phyloP scores from a whole-genome alignment of 2,113 vertebrate genomes.

The Zootoca vivipara region DNA sequence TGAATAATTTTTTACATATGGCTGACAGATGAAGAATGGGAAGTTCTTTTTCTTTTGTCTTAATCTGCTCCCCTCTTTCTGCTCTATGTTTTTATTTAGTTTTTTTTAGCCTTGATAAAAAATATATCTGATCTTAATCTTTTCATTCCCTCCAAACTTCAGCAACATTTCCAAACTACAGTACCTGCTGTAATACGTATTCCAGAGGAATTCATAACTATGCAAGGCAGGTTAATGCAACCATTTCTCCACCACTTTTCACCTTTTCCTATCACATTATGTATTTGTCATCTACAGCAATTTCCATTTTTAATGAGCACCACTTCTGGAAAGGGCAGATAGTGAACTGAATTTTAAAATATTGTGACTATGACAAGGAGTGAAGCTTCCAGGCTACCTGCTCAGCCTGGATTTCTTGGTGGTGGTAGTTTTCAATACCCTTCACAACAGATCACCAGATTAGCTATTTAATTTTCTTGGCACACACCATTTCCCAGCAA shows the following conservation, averaged over 20 bases:
- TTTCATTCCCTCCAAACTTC: too few relatives aligned
- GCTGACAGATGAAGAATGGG: too few relatives aligned
- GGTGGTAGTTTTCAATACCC: not conserved
- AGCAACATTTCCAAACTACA: not conserved
- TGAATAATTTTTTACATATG: too few relatives aligned
- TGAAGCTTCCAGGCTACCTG: not conserved
- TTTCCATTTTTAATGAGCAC: not conserved
- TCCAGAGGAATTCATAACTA: not conserved
- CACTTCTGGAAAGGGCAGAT: not conserved
- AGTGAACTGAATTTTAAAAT: not conserved
- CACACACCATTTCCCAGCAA: not conserved
- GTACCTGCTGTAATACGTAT: not conserved
- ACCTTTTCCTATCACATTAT: conserved; percentile 5
- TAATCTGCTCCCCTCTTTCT: too few relatives aligned
- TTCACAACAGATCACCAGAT: not conserved
- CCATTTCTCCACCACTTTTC: not conserved
- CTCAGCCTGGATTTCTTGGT: not conserved
- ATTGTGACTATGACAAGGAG: not conserved
- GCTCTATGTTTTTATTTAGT: too few relatives aligned
- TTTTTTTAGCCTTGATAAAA: too few relatives aligned
- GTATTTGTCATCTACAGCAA: conserved; percentile 5
- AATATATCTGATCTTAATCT: too few relatives aligned
- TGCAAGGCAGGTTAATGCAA: not conserved
- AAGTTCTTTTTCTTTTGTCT: too few relatives aligned
- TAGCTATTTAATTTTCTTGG: not conserved